Base-by-base conservation (phyloP, 2,797 vertebrate genomes). In the Falco cherrug region DNA sequence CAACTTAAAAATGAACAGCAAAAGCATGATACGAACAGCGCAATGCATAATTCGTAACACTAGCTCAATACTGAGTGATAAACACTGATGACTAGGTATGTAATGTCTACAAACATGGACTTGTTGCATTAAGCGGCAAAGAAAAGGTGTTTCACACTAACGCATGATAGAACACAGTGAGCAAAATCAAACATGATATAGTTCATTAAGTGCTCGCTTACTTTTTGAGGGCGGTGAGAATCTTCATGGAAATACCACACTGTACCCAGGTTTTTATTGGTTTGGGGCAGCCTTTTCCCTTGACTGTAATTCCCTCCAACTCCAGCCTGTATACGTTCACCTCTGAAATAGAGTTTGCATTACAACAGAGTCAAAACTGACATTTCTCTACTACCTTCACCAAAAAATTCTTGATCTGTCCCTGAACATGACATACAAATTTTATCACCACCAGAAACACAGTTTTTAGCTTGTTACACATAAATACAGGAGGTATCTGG, bases 191-290 rank as follows among this genome's bases (percentile, higher is more conserved):
- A 21, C 6, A 39, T 13, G 15, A 47, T 3, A 47, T 0, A 31
- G 17, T 33, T 92, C 21, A 81, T 29, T 3, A 73, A 63, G 20
- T 35, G 57, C 29, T 50, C 33, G 82, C 99, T 99, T 97, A 99
- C 99, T 98, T 99, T 97, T 99, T 99, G 56, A 99, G 97, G 13
- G 99, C 98, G 63, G 97, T 98, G 96, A 99, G 98, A 97, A 99
- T 99, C 98, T 99, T 99, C 99, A 99, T 99, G 29, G 99, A 99
- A 87, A 99, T 99, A 16, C 99, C 99, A 97, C 99, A 99, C 96
- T 99, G 99, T 65, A 99, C 99, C 99, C 99, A 99, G 71, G 99
- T 99, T 98, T 99, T 99, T 97, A 99, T 99, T 77, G 99, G 99
- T 96, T 99, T 99, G 25, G 99, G 99, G 87, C 99, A 99, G 86